Evolutionary conservation across 2,797 vertebrate genomes (phyloP).

Genomic region (Leuciscus waleckii): DNA sequence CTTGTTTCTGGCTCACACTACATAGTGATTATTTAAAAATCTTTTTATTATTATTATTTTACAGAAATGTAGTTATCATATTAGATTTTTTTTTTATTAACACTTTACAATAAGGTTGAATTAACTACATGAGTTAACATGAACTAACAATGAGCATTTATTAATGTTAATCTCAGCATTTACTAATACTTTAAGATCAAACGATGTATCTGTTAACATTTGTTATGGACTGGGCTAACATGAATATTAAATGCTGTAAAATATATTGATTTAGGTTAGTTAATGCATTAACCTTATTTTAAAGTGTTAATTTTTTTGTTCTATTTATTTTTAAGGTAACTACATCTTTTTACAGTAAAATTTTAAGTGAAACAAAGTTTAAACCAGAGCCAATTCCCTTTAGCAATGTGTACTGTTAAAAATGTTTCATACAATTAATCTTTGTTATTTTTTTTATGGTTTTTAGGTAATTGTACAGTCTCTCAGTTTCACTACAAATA

Average conservation of each 20-base stretch:
- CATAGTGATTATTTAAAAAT: not conserved
- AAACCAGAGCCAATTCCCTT: not conserved
- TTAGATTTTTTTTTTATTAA: not conserved
- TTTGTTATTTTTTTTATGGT: not conserved
- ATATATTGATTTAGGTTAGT: not conserved
- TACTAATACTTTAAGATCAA: not conserved
- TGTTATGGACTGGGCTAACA: not conserved
- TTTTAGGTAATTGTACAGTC: not conserved
- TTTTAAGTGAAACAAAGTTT: not conserved
- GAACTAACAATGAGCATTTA: not conserved
- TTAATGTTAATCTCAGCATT: not conserved
- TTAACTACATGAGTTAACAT: not conserved
- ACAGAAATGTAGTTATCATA: not conserved
- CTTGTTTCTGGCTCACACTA: not conserved
- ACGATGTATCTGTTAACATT: not conserved
- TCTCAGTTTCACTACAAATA: not conserved
- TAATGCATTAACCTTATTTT: not conserved
- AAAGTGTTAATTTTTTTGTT: not conserved
- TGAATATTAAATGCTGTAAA: not conserved
- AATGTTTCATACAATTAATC: not conserved
- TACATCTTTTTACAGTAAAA: not conserved
- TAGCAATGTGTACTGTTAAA: not conserved
- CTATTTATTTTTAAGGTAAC: not conserved
- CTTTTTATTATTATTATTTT: not conserved
- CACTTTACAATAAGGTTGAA: not conserved